These are phyloP conservation scores for Cladorhizidae sp. DNA, from an alignment of 37 sponge, comb jelly and placozoan genomes.

Conservation along the genomic window DNA sequence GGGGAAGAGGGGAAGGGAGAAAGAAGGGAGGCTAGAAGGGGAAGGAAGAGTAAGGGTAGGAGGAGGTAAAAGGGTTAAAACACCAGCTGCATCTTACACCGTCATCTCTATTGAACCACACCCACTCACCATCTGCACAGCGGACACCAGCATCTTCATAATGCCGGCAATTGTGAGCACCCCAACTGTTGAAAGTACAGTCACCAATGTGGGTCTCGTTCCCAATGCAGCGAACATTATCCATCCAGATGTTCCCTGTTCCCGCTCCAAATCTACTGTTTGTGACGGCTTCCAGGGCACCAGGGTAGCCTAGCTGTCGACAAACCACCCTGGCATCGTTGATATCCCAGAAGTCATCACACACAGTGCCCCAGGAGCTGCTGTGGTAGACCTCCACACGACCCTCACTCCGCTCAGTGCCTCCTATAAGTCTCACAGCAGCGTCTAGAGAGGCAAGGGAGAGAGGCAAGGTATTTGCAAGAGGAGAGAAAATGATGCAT, in stretches of 20 bases:
- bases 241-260: conserved; percentile 57
- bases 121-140: conserved; percentile 44
- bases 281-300: conserved; percentile 6
- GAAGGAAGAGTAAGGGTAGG: no score
- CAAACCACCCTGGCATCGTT: conserved; percentile 60
- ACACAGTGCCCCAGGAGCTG: conserved; percentile 60
- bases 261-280: conserved; percentile 33
- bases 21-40: no score
- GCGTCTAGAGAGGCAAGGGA: background rate
- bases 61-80: no score
- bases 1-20: no score
- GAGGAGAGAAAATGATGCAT: no score
- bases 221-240: conserved; percentile 42
- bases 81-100: no score
- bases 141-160: conserved; percentile 61
- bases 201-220: conserved; percentile 31
- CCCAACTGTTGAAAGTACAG: conserved; percentile 35
- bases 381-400: conserved; percentile 70
- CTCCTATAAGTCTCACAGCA: conserved; percentile 41
- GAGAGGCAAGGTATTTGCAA: no score
- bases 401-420: conserved; percentile 6
- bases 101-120: no score
- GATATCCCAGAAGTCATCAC: conserved; percentile 45
- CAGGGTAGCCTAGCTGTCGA: conserved; percentile 41
- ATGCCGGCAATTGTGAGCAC: conserved; percentile 33